phyloP scores from a whole-genome alignment of 1,140 invertebrate genomes.

The Solenopsis fugax region DNA sequence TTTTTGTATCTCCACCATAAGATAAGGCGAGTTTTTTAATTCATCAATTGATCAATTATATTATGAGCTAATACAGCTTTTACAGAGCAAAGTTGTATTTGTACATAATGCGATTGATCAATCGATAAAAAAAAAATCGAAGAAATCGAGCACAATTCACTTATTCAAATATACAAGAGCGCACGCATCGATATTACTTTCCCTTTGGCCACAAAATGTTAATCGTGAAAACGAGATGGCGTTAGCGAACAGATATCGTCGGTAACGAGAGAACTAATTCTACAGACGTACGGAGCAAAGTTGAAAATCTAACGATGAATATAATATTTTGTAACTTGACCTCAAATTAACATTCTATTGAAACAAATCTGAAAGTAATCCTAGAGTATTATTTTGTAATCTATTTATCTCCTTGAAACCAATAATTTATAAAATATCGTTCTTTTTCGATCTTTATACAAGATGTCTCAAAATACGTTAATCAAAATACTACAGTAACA shows the following conservation, averaged over 20 bases:
- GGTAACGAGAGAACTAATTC: not conserved
- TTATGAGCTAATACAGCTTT: no score
- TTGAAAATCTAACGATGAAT: not conserved
- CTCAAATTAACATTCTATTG: not conserved
- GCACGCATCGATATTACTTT: not conserved
- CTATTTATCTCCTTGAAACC: not conserved
- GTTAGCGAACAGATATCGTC: not conserved
- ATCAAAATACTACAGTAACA: no score
- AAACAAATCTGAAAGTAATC: not conserved
- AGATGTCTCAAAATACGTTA: not conserved
- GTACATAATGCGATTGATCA: no score
- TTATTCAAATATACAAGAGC: no score
- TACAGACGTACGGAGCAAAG: not conserved
- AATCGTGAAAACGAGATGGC: constrained; percentile 3
- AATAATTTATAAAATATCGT: not conserved
- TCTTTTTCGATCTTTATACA: not conserved
- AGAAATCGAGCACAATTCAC: no score
- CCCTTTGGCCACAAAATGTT: not conserved
- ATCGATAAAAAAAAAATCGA: no score
- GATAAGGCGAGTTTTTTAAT: no score
- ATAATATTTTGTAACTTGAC: no score
- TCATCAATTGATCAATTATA: no score
- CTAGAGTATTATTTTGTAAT: not conserved
- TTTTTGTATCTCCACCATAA: no score
- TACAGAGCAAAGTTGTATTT: no score